phyloP scores from a whole-genome alignment of 2,888 invertebrate species.

The Quadroppia sp. region DNA sequence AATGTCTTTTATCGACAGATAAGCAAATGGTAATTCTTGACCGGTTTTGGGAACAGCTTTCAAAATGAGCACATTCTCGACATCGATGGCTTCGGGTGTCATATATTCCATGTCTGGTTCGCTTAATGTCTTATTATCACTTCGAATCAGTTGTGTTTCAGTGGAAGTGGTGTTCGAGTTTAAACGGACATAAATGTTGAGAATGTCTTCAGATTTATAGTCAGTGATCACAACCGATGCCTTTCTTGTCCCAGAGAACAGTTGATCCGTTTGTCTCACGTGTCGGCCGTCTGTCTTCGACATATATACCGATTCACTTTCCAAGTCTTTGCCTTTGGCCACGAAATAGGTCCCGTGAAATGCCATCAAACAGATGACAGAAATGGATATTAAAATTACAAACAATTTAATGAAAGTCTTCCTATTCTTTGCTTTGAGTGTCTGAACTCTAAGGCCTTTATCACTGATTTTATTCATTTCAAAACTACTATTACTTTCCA shows the following conservation, averaged over 20 bases:
- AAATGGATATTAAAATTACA: background rate
- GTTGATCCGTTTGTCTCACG: background rate
- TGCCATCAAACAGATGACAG: background rate
- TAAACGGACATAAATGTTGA: background rate
- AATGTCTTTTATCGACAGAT: background rate
- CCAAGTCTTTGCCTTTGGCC: background rate
- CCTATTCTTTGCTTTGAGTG: background rate
- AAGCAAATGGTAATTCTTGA: no score
- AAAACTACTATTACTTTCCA: background rate
- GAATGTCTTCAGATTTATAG: background rate
- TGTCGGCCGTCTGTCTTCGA: background rate
- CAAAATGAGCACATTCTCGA: background rate
- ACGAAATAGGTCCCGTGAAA: background rate
- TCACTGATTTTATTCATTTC: conserved; percentile 12
- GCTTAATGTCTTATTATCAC: background rate
- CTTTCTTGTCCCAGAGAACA: no score
- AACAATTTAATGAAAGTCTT: background rate
- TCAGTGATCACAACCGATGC: background rate
- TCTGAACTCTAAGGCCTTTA: background rate
- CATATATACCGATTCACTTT: background rate
- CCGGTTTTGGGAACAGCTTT: no score
- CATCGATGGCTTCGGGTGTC: background rate
- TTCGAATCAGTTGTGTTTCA: background rate
- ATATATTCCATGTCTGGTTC: background rate
- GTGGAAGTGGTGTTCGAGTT: background rate